Evolutionary conservation across 2,888 invertebrate species (phyloP).

Genomic region (Hoplodrina blanda): DNA sequence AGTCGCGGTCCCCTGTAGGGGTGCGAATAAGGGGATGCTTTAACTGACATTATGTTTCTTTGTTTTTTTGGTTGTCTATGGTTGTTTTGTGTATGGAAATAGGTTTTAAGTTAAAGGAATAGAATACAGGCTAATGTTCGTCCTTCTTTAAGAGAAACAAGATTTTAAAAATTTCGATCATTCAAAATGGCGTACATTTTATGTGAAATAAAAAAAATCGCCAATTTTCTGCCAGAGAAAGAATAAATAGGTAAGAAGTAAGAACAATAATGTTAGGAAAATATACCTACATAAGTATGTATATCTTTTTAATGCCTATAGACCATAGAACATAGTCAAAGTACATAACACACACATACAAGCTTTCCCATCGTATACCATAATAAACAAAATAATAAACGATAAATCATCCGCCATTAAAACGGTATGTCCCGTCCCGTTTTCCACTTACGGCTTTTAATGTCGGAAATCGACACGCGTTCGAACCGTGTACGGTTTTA

Average conservation of each 20-base stretch:
- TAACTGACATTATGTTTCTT: constrained; percentile 23
- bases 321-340: not conserved
- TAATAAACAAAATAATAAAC: constrained; percentile 49
- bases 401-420: constrained; percentile 52
- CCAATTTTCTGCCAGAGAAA: no score
- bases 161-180: no score
- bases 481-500: constrained; percentile 58
- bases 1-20: constrained; percentile 57
- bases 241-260: not conserved
- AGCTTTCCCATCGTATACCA: constrained; percentile 14
- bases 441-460: constrained; percentile 52
- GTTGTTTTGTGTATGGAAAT: not conserved
- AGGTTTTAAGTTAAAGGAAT: not conserved
- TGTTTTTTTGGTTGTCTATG: constrained; percentile 20
- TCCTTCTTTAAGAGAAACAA: no score
- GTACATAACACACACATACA: constrained; percentile 2
- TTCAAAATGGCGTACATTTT: no score
- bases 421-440: constrained; percentile 49
- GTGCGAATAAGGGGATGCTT: constrained; percentile 54
- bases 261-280: not conserved
- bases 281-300: not conserved
- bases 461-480: constrained; percentile 61
- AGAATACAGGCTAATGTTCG: not conserved
- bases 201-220: no score
- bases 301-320: not conserved